Conservation (phyloP, 2,888 invertebrate genomes). For the Chaetoderma sp. region DNA sequence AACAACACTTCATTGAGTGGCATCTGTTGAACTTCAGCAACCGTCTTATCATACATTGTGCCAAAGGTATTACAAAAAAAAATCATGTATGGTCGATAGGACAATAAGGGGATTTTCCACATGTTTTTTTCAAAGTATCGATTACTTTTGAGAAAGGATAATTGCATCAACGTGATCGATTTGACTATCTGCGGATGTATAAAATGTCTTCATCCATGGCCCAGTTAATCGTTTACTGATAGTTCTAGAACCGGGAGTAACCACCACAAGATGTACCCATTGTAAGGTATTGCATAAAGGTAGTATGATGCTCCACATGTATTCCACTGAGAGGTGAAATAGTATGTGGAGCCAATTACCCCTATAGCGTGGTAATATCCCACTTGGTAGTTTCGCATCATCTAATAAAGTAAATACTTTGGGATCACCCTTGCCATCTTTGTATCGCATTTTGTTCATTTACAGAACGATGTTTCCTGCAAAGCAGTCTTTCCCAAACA, state of each 20-base stretch:
- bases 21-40: neutral
- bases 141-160: slow-evolving; percentile 1
- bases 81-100: neutral
- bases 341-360: slow-evolving; percentile 33
- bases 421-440: slow-evolving; percentile 37
- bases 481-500: slow-evolving; percentile 31
- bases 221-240: slow-evolving; percentile 19
- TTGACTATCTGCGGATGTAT: slow-evolving; percentile 11
- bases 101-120: neutral
- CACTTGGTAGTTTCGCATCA: slow-evolving; percentile 15
- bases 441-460: slow-evolving; percentile 34
- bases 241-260: too few species aligned
- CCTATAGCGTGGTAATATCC: slow-evolving; percentile 31
- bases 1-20: neutral
- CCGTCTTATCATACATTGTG: neutral
- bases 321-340: slow-evolving; percentile 33
- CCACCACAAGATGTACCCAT: slow-evolving; percentile 27
- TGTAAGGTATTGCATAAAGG: slow-evolving; percentile 16
- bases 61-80: neutral
- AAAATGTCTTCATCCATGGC: slow-evolving; percentile 29
- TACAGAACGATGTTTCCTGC: slow-evolving; percentile 32
- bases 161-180: slow-evolving; percentile 10
- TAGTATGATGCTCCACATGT: slow-evolving; percentile 8
- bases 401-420: slow-evolving; percentile 30
- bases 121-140: neutral